Percentiles rank a stretch among this genome's conserved stretches.
These are phyloP conservation scores for Dynastes hyllus DNA, from an alignment of 2,888 invertebrate genomes.

Conservation along the genomic window DNA sequence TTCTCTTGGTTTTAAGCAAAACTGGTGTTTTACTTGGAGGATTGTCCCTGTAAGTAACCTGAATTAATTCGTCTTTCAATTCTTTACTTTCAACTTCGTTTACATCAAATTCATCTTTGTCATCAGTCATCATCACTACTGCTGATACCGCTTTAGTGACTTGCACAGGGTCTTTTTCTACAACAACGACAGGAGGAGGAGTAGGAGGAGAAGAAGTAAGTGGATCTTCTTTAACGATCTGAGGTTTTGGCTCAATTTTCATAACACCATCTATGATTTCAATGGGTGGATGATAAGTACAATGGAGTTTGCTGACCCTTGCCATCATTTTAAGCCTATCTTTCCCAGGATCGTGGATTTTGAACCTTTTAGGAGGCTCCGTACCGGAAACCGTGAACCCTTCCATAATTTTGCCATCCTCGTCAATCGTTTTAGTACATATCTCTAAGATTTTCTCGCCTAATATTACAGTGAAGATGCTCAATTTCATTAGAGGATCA, in stretches of 20 bases:
- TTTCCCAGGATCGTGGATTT: conserved; percentile 17
- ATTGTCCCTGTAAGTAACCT: not conserved
- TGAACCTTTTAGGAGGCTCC: conserved; percentile 57
- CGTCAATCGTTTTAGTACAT: conserved; percentile 54
- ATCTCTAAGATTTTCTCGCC: conserved; percentile 57
- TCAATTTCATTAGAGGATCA: not conserved
- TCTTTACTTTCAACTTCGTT: no score
- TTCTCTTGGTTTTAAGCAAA: conserved; percentile 34
- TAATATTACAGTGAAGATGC: conserved; percentile 34
- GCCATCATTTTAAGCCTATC: conserved; percentile 26
- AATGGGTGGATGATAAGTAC: conserved; percentile 35
- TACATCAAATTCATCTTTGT: not conserved
- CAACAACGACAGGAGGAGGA: not conserved
- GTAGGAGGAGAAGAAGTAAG: no score
- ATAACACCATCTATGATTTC: conserved; percentile 43
- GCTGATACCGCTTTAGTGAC: no score
- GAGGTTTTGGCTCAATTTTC: not conserved
- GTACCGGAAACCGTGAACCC: conserved; percentile 59
- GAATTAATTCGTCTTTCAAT: not conserved
- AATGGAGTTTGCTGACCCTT: conserved; percentile 34
- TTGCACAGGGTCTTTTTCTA: not conserved
- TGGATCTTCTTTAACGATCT: not conserved
- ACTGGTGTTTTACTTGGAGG: not conserved
- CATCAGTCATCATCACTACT: not conserved
- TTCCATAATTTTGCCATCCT: conserved; percentile 49